Conservation (phyloP, 2,113 vertebrate species). For the Crotalus viridis region DNA sequence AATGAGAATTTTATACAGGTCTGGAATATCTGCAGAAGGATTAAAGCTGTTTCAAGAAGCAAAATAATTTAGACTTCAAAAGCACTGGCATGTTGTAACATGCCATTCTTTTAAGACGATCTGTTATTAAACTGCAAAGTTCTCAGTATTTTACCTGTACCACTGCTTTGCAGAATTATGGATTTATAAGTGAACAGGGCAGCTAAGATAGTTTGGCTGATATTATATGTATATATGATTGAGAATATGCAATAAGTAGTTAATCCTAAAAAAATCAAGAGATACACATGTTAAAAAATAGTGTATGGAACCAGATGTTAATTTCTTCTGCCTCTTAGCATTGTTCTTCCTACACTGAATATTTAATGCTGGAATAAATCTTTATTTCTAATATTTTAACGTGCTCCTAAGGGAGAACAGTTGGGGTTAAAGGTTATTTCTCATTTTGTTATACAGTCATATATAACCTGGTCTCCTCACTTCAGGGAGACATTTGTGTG, state of each 20-base stretch:
- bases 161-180: background rate
- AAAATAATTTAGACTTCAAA: background rate
- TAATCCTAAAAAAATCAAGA: background rate
- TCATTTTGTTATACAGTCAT: background rate
- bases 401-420: background rate
- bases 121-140: background rate
- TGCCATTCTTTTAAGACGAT: background rate
- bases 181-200: background rate
- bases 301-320: background rate
- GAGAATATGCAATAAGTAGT: background rate
- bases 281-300: background rate
- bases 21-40: background rate
- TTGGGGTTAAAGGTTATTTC: background rate
- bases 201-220: background rate
- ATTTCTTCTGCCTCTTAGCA: slow-evolving; percentile 1
- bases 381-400: slow-evolving; percentile 8
- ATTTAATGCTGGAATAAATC: background rate
- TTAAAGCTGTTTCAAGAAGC: background rate
- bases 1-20: background rate
- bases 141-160: background rate
- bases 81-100: background rate
- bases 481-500: background rate
- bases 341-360: slow-evolving; percentile 13
- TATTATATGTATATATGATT: background rate
- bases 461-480: background rate